These are phyloP conservation scores for Allenopithecus nigroviridis DNA, from an alignment of 2,797 vertebrate genomes.

Conservation along the genomic window DNA sequence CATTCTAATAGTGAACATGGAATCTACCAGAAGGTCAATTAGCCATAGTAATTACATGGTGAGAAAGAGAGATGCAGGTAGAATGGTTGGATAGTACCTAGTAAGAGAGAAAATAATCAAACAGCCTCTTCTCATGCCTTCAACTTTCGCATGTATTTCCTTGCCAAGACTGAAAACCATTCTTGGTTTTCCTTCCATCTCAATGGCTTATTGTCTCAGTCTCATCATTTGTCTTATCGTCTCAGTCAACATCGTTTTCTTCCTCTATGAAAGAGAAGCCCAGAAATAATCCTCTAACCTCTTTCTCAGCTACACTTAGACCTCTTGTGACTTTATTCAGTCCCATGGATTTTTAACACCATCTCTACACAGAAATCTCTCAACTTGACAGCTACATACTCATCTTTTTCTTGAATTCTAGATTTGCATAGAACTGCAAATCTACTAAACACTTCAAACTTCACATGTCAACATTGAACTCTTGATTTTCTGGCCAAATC, in stretches of 20 bases:
- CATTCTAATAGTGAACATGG: neutral
- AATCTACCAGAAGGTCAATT: neutral
- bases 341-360: neutral
- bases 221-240: neutral
- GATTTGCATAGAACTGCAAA: neutral
- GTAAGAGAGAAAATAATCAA: neutral
- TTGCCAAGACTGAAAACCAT: neutral
- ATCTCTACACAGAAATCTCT: neutral
- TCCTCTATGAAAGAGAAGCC: rapidly evolving
- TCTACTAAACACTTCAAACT: neutral
- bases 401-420: neutral
- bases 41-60: neutral
- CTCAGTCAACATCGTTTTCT: neutral
- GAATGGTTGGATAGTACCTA: neutral
- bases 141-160: neutral
- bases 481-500: neutral
- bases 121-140: rapidly evolving
- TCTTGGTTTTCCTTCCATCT: neutral
- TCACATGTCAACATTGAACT: neutral
- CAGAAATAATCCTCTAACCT: neutral
- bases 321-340: neutral
- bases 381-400: neutral
- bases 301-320: neutral
- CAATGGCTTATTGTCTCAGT: neutral
- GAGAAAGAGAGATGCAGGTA: neutral